Evolutionary conservation across 92 coral and sea anemone species (phyloP).

Genomic region (Siderastrea radians): DNA sequence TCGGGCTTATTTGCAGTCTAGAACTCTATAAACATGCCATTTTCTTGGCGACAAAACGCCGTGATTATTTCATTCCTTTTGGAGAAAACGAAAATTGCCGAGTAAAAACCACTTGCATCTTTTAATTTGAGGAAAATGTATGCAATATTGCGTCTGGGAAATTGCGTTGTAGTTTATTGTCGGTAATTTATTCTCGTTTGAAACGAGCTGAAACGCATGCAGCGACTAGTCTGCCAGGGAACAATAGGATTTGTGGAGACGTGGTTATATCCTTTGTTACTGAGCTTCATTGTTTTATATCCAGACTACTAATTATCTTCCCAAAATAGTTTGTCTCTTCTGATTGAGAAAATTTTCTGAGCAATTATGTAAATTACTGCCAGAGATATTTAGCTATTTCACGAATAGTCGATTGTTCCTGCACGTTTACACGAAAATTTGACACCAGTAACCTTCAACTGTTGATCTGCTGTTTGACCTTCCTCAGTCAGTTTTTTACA

Average conservation of each 20-base stretch:
- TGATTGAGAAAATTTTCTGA: no score
- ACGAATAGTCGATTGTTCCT: no score
- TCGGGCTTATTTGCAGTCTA: conserved; percentile 6
- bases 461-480: no score
- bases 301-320: neutral
- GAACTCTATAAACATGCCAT: neutral
- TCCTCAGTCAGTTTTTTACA: no score
- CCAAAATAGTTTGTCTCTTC: neutral
- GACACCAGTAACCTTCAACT: no score
- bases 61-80: neutral
- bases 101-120: neutral
- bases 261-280: neutral
- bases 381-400: no score
- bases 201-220: conserved; percentile 13
- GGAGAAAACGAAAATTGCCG: neutral
- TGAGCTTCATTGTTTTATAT: neutral
- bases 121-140: neutral
- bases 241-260: conserved; percentile 27
- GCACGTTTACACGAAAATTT: no score
- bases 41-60: neutral
- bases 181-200: conserved; percentile 11
- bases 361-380: no score
- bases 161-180: neutral
- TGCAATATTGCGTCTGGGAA: neutral
- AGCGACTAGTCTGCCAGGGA: neutral